A percentile compares a stretch with the other conserved stretches of the same genome.
These are phyloP conservation scores for Cydia fagiglandana DNA, from an alignment of 1,140 invertebrate species.

Conservation along the genomic window DNA sequence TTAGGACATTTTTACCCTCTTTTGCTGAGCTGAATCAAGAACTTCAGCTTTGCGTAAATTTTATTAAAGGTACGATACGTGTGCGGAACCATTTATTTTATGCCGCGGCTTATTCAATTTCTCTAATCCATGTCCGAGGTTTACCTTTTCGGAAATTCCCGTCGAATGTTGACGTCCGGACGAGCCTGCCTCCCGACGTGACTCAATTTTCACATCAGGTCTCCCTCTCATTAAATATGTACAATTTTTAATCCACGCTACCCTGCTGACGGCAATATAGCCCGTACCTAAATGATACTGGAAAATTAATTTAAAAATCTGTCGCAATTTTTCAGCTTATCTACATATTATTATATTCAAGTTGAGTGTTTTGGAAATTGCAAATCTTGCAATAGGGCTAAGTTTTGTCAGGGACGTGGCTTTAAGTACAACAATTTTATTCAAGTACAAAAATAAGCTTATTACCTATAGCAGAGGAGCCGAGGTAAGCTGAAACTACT, in stretches of 20 bases:
- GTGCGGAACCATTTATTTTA: background rate
- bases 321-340: background rate
- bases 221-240: constrained; percentile 27
- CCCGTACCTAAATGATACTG: constrained; percentile 5
- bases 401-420: too few relatives aligned
- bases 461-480: too few relatives aligned
- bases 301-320: constrained; percentile 8
- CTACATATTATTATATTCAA: too few relatives aligned
- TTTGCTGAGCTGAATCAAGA: too few relatives aligned
- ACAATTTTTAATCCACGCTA: constrained; percentile 25
- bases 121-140: constrained; percentile 3
- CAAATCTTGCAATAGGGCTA: too few relatives aligned
- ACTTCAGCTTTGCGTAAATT: too few relatives aligned
- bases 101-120: background rate
- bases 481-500: too few relatives aligned
- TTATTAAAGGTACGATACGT: background rate
- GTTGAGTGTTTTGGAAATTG: too few relatives aligned
- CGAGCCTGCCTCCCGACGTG: constrained; percentile 18
- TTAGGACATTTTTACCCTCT: too few relatives aligned
- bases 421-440: too few relatives aligned
- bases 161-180: constrained; percentile 15
- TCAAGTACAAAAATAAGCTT: too few relatives aligned
- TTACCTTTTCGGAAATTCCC: constrained; percentile 27
- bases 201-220: constrained; percentile 29
- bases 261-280: background rate